Conservation (phyloP, 2,888 invertebrate genomes). For the Dastarcus helophoroides region DNA sequence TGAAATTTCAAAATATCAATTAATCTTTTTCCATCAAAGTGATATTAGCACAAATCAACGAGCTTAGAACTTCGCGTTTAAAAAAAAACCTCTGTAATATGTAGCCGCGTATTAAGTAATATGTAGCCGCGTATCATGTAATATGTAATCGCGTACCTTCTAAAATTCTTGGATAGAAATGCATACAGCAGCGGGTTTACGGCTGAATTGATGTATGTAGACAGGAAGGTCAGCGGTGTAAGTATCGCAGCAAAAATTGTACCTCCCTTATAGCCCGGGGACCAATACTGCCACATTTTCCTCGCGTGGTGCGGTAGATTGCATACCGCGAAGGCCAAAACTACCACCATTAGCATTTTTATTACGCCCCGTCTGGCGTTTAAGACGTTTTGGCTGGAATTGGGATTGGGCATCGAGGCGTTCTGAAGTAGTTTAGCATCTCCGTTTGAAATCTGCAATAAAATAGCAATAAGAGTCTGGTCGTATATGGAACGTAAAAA, state of each 20-base stretch:
- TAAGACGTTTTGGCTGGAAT: slow-evolving; percentile 63
- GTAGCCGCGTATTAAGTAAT: neutral
- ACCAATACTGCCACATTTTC: slow-evolving; percentile 80
- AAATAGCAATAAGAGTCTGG: neutral
- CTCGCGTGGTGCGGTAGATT: slow-evolving; percentile 83
- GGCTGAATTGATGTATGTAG: slow-evolving; percentile 82
- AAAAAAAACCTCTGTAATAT: no score
- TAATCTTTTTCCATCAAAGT: no score
- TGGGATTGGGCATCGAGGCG: slow-evolving; percentile 43
- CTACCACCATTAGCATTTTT: slow-evolving; percentile 79
- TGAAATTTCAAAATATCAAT: no score
- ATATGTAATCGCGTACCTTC: slow-evolving; percentile 25
- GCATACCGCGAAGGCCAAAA: slow-evolving; percentile 78
- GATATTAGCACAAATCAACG: no score
- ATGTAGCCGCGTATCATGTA: neutral
- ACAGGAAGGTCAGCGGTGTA: slow-evolving; percentile 76
- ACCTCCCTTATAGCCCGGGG: slow-evolving; percentile 43
- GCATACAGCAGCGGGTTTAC: slow-evolving; percentile 86
- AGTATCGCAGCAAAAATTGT: slow-evolving; percentile 65
- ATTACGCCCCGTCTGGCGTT: slow-evolving; percentile 76
- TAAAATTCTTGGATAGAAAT: slow-evolving; percentile 59
- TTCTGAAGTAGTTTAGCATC: slow-evolving; percentile 21
- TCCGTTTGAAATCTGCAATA: slow-evolving; percentile 20
- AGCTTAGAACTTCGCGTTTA: no score
- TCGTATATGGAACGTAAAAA: no score